phyloP scores from a whole-genome alignment of 2,113 vertebrate genomes.

The Gnathonemus longibarbis region DNA sequence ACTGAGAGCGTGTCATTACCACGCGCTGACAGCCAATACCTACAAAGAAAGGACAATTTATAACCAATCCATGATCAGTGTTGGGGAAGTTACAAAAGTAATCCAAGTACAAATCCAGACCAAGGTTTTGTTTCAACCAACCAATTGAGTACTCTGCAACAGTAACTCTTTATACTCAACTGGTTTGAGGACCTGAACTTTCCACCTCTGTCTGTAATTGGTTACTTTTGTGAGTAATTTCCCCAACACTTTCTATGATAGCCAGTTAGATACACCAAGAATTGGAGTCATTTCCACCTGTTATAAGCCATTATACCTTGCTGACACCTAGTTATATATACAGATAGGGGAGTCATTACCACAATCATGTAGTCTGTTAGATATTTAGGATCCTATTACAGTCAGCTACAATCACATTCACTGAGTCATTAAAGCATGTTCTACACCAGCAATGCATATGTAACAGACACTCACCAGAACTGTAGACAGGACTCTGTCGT shows the following conservation, averaged over 20 bases:
- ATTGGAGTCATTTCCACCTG: background rate
- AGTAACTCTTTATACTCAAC: too few species aligned
- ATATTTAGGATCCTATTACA: background rate
- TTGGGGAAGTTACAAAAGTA: too few species aligned
- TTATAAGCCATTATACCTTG: background rate
- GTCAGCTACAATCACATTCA: constrained; percentile 4
- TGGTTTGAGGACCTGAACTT: too few species aligned
- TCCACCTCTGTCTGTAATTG: too few species aligned
- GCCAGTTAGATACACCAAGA: background rate
- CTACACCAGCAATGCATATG: too few species aligned
- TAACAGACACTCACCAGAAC: constrained; percentile 53
- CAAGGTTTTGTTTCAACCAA: too few species aligned
- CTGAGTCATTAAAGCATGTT: background rate
- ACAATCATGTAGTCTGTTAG: background rate
- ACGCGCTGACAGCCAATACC: constrained; percentile 53
- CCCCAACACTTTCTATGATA: background rate
- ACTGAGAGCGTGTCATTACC: constrained; percentile 38
- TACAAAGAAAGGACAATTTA: constrained; percentile 19
- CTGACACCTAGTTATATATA: constrained; percentile 13
- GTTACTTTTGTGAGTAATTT: too few species aligned
- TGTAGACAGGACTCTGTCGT: constrained; percentile 48
- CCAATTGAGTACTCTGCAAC: too few species aligned
- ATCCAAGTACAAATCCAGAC: too few species aligned
- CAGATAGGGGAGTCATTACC: background rate
- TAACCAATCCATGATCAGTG: background rate